Conservation (phyloP, 2,113 vertebrate species). For the Myiopsitta monachus region DNA sequence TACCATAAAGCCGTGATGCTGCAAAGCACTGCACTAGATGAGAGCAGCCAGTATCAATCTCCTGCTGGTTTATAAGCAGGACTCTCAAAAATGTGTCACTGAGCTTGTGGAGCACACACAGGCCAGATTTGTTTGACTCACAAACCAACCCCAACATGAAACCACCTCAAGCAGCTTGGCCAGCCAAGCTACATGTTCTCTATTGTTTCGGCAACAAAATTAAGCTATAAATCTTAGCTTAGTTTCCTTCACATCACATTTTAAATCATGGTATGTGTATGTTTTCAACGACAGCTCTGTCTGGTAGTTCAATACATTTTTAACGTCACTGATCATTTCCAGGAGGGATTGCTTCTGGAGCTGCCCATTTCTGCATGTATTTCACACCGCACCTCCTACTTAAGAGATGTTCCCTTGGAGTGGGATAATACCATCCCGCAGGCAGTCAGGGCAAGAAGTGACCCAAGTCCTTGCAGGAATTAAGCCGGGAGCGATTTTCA, state of each 20-base stretch:
- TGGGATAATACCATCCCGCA: background rate
- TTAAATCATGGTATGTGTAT: background rate
- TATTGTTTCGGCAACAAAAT: constrained; percentile 13
- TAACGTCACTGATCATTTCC: background rate
- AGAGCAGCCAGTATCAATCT: background rate
- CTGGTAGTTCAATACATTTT: background rate
- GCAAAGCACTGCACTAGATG: background rate
- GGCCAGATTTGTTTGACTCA: background rate
- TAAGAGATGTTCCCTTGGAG: background rate
- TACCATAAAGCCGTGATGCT: background rate
- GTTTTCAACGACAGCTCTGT: background rate
- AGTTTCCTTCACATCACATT: background rate
- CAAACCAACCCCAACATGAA: background rate
- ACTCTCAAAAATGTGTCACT: background rate
- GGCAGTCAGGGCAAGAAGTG: background rate
- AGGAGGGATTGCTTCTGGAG: background rate
- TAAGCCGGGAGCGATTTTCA: background rate
- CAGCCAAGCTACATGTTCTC: background rate
- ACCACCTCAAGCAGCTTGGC: background rate
- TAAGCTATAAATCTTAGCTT: background rate
- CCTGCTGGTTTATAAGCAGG: background rate
- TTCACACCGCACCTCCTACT: background rate
- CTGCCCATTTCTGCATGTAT: background rate
- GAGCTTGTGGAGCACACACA: background rate
- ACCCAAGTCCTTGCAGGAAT: background rate